Evolutionary conservation across 2,888 invertebrate genomes (phyloP), one percentile per base, ranked within the genome.

Genomic region (Conomelus anceps): DNA sequence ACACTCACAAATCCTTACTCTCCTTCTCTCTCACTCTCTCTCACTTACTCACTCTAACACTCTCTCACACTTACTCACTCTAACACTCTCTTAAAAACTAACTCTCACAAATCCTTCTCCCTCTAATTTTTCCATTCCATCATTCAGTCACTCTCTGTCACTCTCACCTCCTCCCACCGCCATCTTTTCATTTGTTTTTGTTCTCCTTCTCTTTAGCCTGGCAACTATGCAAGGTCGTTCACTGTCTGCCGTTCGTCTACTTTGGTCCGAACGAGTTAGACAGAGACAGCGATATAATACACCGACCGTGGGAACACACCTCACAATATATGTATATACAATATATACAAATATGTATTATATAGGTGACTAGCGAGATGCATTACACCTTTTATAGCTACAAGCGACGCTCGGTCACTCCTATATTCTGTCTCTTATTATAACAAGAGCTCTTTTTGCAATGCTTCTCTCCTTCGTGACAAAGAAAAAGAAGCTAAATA

Each of bases 191-290:
- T n/a, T n/a, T n/a, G n/a, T n/a, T n/a, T n/a, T n/a, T n/a, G n/a
- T n/a, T n/a, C n/a, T n/a, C n/a, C n/a, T n/a, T n/a, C n/a, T n/a
- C n/a, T n/a, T n/a, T n/a, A n/a, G n/a, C n/a, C n/a, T n/a, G n/a
- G n/a, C n/a, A 86, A 23, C 88, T 84, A 89, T 85, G 34, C 87
- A 90, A 90, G 87, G 87, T 84, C 87, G 85, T 84, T 86, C 84
- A 22, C 23, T 26, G 85, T 88, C 41, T 85, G 87, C 84, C 23
- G 26, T 34, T 22, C 23, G 88, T 89, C 88, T 84, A 85, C 22
- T n/a, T n/a, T n/a, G n/a, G n/a, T n/a, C n/a, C n/a, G 22, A 84
- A 26, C 24, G 34, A 29, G 89, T 17, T 13, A 34, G 34, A 34
- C 11, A 34, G 34, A 34, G 34, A 34, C 11, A 34, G 34, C 11